phyloP scores from a whole-genome alignment of 2,113 vertebrate species.

The Todiramphus saurophagus region DNA sequence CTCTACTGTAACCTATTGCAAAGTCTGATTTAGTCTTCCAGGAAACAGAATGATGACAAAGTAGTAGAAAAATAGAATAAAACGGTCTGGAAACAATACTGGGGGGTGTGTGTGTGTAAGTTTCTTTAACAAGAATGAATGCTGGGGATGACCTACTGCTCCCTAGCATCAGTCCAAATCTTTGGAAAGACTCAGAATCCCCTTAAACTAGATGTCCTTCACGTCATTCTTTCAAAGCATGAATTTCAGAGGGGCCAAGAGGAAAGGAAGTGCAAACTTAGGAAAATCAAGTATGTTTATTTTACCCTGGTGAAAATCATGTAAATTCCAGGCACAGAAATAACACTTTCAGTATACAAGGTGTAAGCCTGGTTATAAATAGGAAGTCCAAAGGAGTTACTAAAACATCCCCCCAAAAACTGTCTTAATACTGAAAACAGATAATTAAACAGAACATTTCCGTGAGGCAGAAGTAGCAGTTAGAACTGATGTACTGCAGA shows the following conservation, averaged over 20 bases:
- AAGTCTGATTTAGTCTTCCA: neutral
- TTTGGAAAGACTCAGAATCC: neutral
- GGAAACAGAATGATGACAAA: neutral
- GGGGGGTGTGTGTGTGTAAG: too few species aligned
- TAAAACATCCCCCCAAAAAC: neutral
- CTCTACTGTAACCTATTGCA: neutral
- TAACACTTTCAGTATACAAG: neutral
- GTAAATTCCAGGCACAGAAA: neutral
- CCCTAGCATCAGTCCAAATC: neutral
- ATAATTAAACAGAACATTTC: neutral
- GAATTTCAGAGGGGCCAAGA: neutral
- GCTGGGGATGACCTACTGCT: neutral
- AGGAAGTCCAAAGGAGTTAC: neutral
- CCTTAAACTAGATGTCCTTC: neutral
- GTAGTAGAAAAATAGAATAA: neutral
- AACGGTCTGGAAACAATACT: neutral
- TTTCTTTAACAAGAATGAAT: neutral
- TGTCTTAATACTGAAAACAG: neutral
- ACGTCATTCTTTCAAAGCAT: neutral
- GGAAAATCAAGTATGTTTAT: neutral
- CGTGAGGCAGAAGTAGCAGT: neutral
- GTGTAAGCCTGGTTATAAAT: neutral
- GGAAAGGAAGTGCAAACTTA: neutral
- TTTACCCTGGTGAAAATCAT: neutral
- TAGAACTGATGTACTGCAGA: neutral